Base-by-base conservation (phyloP, 2,113 vertebrate genomes). In the Phodopus roborovskii region DNA sequence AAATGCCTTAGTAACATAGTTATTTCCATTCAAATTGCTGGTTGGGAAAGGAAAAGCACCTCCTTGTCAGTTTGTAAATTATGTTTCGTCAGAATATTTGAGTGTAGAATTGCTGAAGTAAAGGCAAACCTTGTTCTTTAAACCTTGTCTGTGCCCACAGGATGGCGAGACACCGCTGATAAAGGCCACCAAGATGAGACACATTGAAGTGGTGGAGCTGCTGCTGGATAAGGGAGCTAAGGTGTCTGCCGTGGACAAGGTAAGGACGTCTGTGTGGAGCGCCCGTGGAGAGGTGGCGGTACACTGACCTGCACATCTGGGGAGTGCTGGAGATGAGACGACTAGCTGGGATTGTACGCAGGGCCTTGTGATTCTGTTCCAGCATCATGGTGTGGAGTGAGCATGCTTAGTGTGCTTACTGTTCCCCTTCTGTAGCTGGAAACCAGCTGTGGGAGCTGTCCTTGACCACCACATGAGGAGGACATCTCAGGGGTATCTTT, bases 111-210 rank as follows among this genome's bases (percentile, higher is more conserved):
- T 66, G 3, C 0, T 1, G 24, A 33, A 66, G 42, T 73, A 36
- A 70, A 17, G 30, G 20, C 75, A 62, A 42, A 33, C 60, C 33
- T 22, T 50, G 0, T 83, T 79, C 22, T 45, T 45, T 62, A 33
- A 53, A 33, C 10, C 36, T 79, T 39, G 1, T 87, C 95, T 97
- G 84, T 71, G 22, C 42, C 97, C 97, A 79, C 94, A 99, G 99
- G 99, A 99, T 13, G 99, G 99, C 42, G 99, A 99, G 97, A 99
- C 99, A 7, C 99, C 99, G 0, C 99, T 99, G 84, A 99, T 99
- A 97, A 99, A 99, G 98, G 99, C 99, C 70, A 99, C 99, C 79
- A 99, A 99, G 98, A 99, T 99, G 99, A 99, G 99, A 97, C 99
- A 99, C 95, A 99, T 99, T 96, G 99, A 99, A 96, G 99, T 99